phyloP scores from a whole-genome alignment of 2,113 vertebrate genomes.

The Todiramphus chloris region DNA sequence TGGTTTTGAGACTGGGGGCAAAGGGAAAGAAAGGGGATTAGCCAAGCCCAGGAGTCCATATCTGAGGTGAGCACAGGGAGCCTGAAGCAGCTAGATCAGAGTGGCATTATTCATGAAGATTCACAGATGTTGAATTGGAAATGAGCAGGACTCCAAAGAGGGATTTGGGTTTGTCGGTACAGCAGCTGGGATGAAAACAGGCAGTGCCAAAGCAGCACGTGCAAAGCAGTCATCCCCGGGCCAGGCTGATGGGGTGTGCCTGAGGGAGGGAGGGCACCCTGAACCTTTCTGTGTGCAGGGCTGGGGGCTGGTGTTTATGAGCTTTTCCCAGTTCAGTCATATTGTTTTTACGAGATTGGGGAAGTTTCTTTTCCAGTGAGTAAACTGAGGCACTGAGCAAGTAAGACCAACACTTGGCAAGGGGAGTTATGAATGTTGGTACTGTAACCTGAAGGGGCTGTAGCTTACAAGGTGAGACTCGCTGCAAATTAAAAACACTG shows the following conservation, averaged over 20 bases:
- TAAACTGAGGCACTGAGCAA: neutral
- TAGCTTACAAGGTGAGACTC: neutral
- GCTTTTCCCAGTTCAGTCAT: neutral
- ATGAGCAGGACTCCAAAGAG: neutral
- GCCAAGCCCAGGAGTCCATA: neutral
- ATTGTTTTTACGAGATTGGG: neutral
- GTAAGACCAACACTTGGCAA: neutral
- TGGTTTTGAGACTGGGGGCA: neutral
- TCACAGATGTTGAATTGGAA: neutral
- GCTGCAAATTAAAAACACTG: neutral
- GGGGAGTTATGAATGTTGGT: neutral
- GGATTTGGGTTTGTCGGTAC: neutral
- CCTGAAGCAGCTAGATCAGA: neutral
- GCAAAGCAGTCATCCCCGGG: neutral
- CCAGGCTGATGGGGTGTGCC: neutral
- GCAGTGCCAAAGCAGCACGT: neutral
- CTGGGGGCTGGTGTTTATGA: neutral
- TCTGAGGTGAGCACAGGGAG: neutral
- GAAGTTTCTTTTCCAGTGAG: neutral
- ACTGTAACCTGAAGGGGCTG: neutral
- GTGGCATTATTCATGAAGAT: constrained; percentile 9
- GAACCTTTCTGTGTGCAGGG: neutral
- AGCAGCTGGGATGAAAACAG: neutral
- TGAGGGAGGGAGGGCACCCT: neutral
- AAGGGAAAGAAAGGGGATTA: neutral